phyloP scores from a whole-genome alignment of 1,140 invertebrate species.

The Trypoxylus dichotomus region DNA sequence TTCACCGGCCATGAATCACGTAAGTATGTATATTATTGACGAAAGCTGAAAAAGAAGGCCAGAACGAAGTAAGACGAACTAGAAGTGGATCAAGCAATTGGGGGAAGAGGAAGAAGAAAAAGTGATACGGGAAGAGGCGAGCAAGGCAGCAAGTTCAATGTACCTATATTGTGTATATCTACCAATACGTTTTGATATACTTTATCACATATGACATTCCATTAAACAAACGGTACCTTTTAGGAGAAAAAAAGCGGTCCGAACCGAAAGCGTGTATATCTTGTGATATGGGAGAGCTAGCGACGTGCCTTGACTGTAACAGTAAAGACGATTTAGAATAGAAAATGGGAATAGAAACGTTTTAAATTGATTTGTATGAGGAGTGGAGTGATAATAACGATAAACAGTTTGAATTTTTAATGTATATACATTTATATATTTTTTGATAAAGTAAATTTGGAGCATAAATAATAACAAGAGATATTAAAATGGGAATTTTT shows the following conservation, averaged over 20 bases:
- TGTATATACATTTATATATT: too few relatives aligned
- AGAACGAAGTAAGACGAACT: neutral
- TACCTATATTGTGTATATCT: constrained; percentile 20
- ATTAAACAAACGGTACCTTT: constrained; percentile 24
- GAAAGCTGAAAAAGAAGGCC: neutral
- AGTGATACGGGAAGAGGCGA: neutral
- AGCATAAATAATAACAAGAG: too few relatives aligned
- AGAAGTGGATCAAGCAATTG: neutral
- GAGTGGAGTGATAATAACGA: too few relatives aligned
- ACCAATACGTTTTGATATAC: constrained; percentile 20
- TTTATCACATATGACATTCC: constrained; percentile 23
- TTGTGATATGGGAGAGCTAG: too few relatives aligned
- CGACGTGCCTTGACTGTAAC: too few relatives aligned
- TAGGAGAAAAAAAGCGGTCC: constrained; percentile 8
- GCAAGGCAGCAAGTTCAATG: constrained; percentile 11
- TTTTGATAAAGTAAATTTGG: too few relatives aligned
- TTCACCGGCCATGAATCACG: constrained; percentile 9
- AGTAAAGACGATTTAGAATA: too few relatives aligned
- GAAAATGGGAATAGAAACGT: too few relatives aligned
- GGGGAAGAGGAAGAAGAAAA: neutral
- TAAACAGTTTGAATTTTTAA: too few relatives aligned
- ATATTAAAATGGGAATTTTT: too few relatives aligned
- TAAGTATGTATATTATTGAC: neutral
- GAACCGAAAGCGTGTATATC: neutral
- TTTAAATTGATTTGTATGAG: too few relatives aligned